Evolutionary conservation across 2,113 vertebrate species (phyloP), one percentile per base, ranked within the genome.

Genomic region (Scartelaos histophorus): DNA sequence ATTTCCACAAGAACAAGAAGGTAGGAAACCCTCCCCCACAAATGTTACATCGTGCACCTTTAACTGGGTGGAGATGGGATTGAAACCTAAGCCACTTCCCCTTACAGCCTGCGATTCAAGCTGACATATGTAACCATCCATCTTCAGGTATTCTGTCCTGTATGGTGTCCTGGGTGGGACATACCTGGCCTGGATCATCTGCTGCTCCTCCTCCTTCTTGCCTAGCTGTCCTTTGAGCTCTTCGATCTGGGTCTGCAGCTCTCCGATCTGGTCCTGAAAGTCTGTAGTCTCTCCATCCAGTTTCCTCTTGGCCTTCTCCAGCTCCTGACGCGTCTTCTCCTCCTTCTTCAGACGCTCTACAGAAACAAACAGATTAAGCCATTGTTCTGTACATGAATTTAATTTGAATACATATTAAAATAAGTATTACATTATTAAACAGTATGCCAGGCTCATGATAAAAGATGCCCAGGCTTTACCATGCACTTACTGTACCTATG

Each of bases 171-270:
- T 24, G 64, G 5, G 16, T 62, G 1, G 66, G 24, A 35, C 80
- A 54, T 90, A 99, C 98, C 98, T 97, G 3, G 95, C 85, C 80
- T 98, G 93, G 0, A 97, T 93, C 43, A 94, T 90, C 92, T 98
- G 97, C 47, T 99, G 95, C 85, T 99, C 97, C 49, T 99, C 98
- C 24, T 99, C 98, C 22, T 99, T 99, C 91, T 99, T 99, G 81
- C 92, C 89, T 86, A 99, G 77, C 82, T 98, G 97, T 71, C 93
- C 77, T 84, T 99, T 99, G 24, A 97, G 87, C 81, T 99, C 98
- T 1, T 98, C 97, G 0, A 95, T 96, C 84, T 98, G 97, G 1
- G 94, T 93, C 83, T 98, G 97, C 0, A 98, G 93, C 93, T 99
- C 98, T 0, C 94, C 92, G 21, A 99, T 98, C 93, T 99, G 98